Percentiles rank a stretch among this genome's conserved stretches.
phyloP scores from a whole-genome alignment of 2,888 invertebrate genomes.

The Polydrusus pterygomalis region DNA sequence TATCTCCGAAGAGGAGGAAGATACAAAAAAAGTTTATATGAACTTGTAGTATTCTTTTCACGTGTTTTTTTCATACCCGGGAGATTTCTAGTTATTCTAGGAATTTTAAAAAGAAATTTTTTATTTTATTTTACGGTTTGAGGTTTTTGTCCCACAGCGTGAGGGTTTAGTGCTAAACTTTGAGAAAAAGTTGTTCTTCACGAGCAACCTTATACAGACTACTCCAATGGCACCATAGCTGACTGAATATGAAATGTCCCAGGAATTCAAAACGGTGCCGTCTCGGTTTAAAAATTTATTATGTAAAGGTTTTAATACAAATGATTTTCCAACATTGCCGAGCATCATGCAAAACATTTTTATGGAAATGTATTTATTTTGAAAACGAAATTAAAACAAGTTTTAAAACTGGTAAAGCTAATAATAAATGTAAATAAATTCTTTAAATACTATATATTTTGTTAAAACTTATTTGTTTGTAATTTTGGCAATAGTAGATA shows the following conservation, averaged over 20 bases:
- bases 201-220: slow-evolving; percentile 16
- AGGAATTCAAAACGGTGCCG: slow-evolving; percentile 21
- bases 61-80: too few relatives aligned
- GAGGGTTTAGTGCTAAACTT: slow-evolving; percentile 20
- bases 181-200: slow-evolving; percentile 3
- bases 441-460: too few relatives aligned
- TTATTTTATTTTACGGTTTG: too few relatives aligned
- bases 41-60: too few relatives aligned
- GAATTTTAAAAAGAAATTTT: too few relatives aligned
- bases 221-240: slow-evolving; percentile 18
- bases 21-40: too few relatives aligned
- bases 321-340: slow-evolving; percentile 16
- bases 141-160: too few relatives aligned
- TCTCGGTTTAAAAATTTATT: slow-evolving; percentile 33
- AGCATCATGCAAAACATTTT: slow-evolving; percentile 32
- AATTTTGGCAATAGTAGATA: too few relatives aligned
- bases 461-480: too few relatives aligned
- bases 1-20: too few relatives aligned
- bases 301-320: slow-evolving; percentile 34
- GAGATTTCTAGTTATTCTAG: too few relatives aligned
- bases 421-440: too few relatives aligned
- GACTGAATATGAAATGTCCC: slow-evolving; percentile 28
- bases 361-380: slow-evolving; percentile 31
- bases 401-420: slow-evolving; percentile 20
- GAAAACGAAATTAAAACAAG: slow-evolving; percentile 27